Base-by-base conservation (phyloP, 2,797 vertebrate species). In the Syngnathus acus region DNA sequence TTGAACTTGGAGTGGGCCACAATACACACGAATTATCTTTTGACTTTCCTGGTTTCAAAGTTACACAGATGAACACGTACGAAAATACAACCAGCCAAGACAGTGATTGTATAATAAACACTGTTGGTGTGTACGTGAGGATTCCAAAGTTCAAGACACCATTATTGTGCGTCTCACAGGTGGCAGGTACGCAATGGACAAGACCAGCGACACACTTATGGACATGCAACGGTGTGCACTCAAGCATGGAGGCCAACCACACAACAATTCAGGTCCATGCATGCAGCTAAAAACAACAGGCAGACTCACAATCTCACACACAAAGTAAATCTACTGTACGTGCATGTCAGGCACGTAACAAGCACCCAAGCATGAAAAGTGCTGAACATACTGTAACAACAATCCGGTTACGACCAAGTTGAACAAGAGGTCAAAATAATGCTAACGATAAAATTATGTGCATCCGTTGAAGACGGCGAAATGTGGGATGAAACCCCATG, bases 131-230 rank as follows among this genome's bases (percentile, higher is more conserved):
- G 75, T 79, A 82, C 73, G 69, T 61, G 51, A 68, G 48, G 50
- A 74, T 84, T 87, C 74, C 83, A 89, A 87, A 88, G 88, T 88
- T 87, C 87, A 84, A 66, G 17, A 60, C 17, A n/a, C 38, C 58
- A n/a, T 60, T 40, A 21, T 54, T 54, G 51, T 6, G 6, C 10
- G 11, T 43, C 43, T 57, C 55, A 17, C 26, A 57, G 67, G 75
- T 65, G 66, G 80, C 82, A 78, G 65, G 67, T 76, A 81, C 69
- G 37, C 45, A 65, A 19, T 8, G 42, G 67, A 40, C 71, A 74
- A 65, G 68, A 77, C 74, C 75, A 71, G 65, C 16, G 42, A 67
- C 67, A 47, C 48, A 47, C 71, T 67, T 10, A 5, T n/a, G 5
- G 59, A 72, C 68, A 67, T 68, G 68, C 65, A 48, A 32, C 77